Conservation (phyloP, 1,140 invertebrate species). For the Sinella curviseta region DNA sequence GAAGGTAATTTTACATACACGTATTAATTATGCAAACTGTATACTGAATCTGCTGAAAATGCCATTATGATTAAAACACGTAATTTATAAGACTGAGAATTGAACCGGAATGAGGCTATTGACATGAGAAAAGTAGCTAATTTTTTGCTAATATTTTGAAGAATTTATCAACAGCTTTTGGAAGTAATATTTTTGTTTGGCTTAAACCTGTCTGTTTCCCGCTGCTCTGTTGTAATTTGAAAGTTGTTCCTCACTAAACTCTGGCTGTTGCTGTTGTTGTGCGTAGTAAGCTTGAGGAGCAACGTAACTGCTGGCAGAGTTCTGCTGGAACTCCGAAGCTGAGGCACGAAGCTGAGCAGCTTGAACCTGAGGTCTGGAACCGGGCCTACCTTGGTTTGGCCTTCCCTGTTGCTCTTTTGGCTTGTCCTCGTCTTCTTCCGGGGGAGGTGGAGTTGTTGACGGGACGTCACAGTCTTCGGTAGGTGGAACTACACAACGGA, state of each 20-base stretch:
- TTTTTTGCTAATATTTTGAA: too few relatives aligned
- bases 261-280: constrained; percentile 35
- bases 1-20: too few relatives aligned
- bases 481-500: constrained; percentile 82
- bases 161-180: too few relatives aligned
- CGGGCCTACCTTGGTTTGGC: not conserved
- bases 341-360: constrained; percentile 13
- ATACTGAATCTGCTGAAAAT: too few relatives aligned
- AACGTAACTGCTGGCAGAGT: not conserved
- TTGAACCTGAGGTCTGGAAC: constrained; percentile 27
- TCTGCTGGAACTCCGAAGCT: not conserved
- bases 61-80: too few relatives aligned
- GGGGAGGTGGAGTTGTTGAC: constrained; percentile 68
- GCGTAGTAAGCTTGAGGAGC: not conserved
- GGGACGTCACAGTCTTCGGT: constrained; percentile 76
- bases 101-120: too few relatives aligned
- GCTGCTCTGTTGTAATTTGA: not conserved
- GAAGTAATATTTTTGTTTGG: not conserved
- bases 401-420: constrained; percentile 10
- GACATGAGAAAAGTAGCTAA: not conserved
- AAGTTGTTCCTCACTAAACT: constrained; percentile 10
- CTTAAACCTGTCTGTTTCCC: not conserved
- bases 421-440: constrained; percentile 42
- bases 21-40: too few relatives aligned
- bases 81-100: not conserved